Percentiles rank a stretch among this genome's conserved stretches.
Evolutionary conservation across 2,888 invertebrate genomes (phyloP).

Genomic region (Mellilla xanthometata): DNA sequence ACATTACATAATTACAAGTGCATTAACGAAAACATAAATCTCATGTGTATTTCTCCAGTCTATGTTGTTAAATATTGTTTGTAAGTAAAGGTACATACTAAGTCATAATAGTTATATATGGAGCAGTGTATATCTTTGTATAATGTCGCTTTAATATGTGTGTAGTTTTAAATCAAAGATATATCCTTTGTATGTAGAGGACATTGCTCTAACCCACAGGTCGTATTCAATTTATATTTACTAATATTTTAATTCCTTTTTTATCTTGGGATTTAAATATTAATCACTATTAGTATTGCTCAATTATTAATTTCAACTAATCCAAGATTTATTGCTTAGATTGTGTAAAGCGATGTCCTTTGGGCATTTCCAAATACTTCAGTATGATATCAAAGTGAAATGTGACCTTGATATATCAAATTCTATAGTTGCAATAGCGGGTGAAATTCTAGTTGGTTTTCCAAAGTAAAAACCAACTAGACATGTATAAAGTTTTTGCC

Average conservation of each 20-base stretch:
- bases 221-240: no score
- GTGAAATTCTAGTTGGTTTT: no score
- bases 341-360: constrained; percentile 47
- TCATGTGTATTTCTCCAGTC: constrained; percentile 3
- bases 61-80: neutral
- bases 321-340: no score
- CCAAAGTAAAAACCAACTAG: no score
- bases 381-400: neutral
- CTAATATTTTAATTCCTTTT: no score
- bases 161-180: constrained; percentile 47
- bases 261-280: no score
- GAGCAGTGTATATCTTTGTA: constrained; percentile 40
- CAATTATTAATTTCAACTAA: neutral
- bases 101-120: constrained; percentile 36
- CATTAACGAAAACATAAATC: neutral
- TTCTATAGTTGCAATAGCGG: no score
- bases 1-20: neutral
- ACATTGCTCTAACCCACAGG: constrained; percentile 49
- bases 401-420: no score
- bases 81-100: constrained; percentile 22
- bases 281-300: neutral
- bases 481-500: no score
- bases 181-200: constrained; percentile 43
- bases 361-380: neutral
- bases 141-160: constrained; percentile 57